These are phyloP conservation scores for Nomada goodeniana DNA, from an alignment of 2,888 invertebrate genomes.

Conservation along the genomic window DNA sequence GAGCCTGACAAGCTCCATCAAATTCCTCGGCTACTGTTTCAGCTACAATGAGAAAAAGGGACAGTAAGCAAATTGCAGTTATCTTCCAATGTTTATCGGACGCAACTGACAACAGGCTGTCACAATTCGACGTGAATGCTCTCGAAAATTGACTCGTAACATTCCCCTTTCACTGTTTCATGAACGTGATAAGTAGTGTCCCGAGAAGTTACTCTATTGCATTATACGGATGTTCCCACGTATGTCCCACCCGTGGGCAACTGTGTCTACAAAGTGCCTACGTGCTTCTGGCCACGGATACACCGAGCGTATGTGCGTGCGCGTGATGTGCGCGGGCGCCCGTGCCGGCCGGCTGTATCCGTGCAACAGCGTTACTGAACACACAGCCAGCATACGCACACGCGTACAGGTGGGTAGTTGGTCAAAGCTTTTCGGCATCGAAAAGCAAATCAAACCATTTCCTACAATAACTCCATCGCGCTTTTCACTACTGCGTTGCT, in stretches of 20 bases:
- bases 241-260: too few relatives aligned
- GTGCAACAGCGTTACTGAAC: too few relatives aligned
- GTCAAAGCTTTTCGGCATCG: neutral
- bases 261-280: neutral
- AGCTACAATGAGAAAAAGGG: constrained; percentile 77
- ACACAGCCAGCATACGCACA: neutral
- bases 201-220: too few relatives aligned
- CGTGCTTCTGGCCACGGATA: neutral
- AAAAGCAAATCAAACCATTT: neutral
- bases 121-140: neutral
- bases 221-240: too few relatives aligned
- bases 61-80: constrained; percentile 31
- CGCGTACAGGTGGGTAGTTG: too few relatives aligned
- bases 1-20: constrained; percentile 87
- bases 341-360: constrained; percentile 12
- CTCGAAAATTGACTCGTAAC: neutral
- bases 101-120: neutral
- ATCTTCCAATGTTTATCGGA: neutral
- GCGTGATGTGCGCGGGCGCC: neutral
- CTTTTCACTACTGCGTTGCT: neutral
- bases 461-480: neutral
- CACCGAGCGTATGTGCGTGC: neutral
- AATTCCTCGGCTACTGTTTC: constrained; percentile 84
- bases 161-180: too few relatives aligned
- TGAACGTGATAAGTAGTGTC: too few relatives aligned